A percentile compares a stretch with the other conserved stretches of the same genome.
phyloP scores from a whole-genome alignment of 2,797 vertebrate species.

The Sparidentex hasta region DNA sequence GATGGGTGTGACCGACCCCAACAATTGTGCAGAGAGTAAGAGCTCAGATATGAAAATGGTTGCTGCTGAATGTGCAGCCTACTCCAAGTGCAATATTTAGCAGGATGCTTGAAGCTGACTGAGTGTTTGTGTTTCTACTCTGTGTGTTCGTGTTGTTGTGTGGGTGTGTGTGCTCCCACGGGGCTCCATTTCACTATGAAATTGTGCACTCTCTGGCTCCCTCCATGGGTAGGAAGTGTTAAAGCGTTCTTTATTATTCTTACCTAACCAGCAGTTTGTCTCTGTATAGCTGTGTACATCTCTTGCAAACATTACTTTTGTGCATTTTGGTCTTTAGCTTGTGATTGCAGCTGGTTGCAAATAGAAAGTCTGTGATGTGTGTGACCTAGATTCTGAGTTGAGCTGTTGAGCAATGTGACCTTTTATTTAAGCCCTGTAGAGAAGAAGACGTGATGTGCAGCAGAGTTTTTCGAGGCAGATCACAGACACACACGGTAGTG shows the following conservation, averaged over 20 bases:
- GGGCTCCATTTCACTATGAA: slow-evolving; percentile 50
- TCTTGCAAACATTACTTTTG: background rate
- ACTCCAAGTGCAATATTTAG: slow-evolving; percentile 57
- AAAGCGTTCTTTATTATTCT: slow-evolving; percentile 24
- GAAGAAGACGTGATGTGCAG: slow-evolving; percentile 2
- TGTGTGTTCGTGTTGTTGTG: slow-evolving; percentile 60
- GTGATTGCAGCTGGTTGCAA: background rate
- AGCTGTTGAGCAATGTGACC: slow-evolving; percentile 10
- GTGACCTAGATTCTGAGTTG: slow-evolving; percentile 12
- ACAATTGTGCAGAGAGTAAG: slow-evolving; percentile 11
- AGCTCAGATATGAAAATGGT: slow-evolving; percentile 32
- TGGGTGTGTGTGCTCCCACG: slow-evolving; percentile 71
- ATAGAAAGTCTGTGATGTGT: slow-evolving; percentile 6
- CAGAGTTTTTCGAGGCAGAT: slow-evolving; percentile 19
- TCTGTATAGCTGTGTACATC: slow-evolving; percentile 5
- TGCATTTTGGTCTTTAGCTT: slow-evolving; percentile 1
- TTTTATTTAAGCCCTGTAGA: slow-evolving; percentile 14
- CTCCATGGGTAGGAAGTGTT: slow-evolving; percentile 71
- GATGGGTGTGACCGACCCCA: slow-evolving; percentile 17
- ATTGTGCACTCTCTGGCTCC: slow-evolving; percentile 80
- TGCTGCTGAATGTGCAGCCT: slow-evolving; percentile 43
- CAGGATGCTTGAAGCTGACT: slow-evolving; percentile 50
- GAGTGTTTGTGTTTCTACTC: slow-evolving; percentile 58
- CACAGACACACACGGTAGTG: slow-evolving; percentile 10
- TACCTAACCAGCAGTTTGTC: slow-evolving; percentile 18